Base-by-base conservation (phyloP, 53 echinoderm and acorn worm genomes). In the Echinometra lucunter region DNA sequence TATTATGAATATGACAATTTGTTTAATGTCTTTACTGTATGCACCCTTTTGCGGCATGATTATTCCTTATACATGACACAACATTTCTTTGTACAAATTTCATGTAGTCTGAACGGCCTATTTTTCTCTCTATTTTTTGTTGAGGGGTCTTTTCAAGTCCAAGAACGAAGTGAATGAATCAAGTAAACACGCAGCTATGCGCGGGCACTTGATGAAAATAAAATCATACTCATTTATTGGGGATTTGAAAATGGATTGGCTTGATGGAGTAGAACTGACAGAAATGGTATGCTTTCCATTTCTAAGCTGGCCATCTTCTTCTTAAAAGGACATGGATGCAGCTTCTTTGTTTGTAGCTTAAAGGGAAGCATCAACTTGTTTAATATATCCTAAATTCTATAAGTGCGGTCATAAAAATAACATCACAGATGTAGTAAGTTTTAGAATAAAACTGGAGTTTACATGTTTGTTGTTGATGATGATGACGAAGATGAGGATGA, bases 181-280 rank as follows among this genome's bases (percentile, higher is more conserved):
- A 89, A 57, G 89, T 37, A 60, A 58, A 89, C 60, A 89, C 89
- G 60, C 13, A 60, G 85, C 89, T 58, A 89, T 89, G 60, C 53
- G 21, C 35, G 19, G 37, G 23, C n/a, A n/a, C 89, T 58, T 89
- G 58, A 88, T 88, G 89, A 60, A 60, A 89, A 89, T 89, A 58
- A 89, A 89, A 89, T 89, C 89, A 89, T 89, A 89, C 89, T 89
- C 60, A 60, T 89, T 89, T 89, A 89, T 60, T 60, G 60, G 37
- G 60, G 60, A 89, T 89, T 57, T 58, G 34, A 21, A 19, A 60
- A 89, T 60, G 37, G 89, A 89, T 57, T 38, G 38, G 60, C 37
- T 40, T 49, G 49, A 89, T 63, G 60, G 60, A 89, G 25, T 89
- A 21, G 45, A 89, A 60, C 63, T 89, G 89, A 89, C 89, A 89